Base-by-base conservation (phyloP, 2,113 vertebrate species). In the Chionodraco myersi region DNA sequence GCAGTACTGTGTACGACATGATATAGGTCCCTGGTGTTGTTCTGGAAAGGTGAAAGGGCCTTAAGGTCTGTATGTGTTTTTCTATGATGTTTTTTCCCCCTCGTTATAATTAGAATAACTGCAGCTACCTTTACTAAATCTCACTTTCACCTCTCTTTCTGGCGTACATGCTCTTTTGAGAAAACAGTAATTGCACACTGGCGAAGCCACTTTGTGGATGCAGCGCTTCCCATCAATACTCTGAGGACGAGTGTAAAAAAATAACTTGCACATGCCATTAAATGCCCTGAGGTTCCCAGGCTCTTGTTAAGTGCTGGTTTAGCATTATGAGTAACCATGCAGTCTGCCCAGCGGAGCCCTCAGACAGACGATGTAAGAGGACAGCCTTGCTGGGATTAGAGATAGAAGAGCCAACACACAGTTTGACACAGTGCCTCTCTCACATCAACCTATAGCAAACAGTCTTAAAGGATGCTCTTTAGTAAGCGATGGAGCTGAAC, bases 391-490 rank as follows among this genome's bases (percentile, higher is more conserved):
- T 78, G 76, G 83, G 79, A 89, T 90, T 85, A 84, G 45, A 71
- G 86, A 81, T 91, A 88, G 89, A 91, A 86, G 87, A 86, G 64
- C 81, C 77, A 89, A 85, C 91, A 89, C 82, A 89, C 72, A 56
- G 74, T 82, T 60, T 84, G 84, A 88, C 61, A 63, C 59, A 73
- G 21, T 72, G 62, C 48, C 26, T 82, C 79, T 75, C 67, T 64
- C 26, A 65, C n/a, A 64, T 53, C 10, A 11, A 67, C 30, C 65
- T 53, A 52, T 4, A 66, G 48, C 23, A 53, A 34, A 86, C 77
- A 79, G 77, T 59, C 73, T 52, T 87, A 89, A 93, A 85, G 64
- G 86, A 84, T 77, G 70, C 57, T 76, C 82, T 88, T 71, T 18
- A 75, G 77, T 26, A 16, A 70, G 51, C 41, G 45, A 76, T 13